phyloP scores from a whole-genome alignment of 2,113 vertebrate species.

The Psephotus haematonotus region DNA sequence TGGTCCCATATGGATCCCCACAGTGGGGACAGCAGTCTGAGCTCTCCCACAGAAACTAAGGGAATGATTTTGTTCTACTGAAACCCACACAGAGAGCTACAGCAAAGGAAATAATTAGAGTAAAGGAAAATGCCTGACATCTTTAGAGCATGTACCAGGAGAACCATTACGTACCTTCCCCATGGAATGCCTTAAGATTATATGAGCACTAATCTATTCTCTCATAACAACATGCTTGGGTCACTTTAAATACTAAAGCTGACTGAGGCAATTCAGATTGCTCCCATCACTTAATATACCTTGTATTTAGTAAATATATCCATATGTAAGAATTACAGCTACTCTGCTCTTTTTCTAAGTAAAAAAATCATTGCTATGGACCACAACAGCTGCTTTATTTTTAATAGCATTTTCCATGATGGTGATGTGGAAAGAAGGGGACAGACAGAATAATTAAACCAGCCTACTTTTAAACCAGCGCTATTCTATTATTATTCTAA shows the following conservation, averaged over 20 bases:
- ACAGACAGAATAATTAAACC: background rate
- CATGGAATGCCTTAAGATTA: background rate
- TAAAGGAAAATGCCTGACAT: background rate
- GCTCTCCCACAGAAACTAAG: background rate
- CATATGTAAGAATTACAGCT: background rate
- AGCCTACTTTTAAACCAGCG: background rate
- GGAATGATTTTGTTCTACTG: background rate
- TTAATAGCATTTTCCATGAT: background rate
- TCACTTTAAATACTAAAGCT: background rate
- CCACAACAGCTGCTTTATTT: background rate
- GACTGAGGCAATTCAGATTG: background rate
- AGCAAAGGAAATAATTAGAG: background rate
- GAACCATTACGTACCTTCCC: background rate
- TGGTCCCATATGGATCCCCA: fast-evolving
- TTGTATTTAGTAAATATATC: background rate
- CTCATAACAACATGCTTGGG: background rate
- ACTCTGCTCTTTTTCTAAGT: background rate
- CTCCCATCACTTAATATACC: background rate
- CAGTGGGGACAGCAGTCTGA: fast-evolving
- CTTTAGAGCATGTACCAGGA: background rate
- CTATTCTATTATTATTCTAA: background rate
- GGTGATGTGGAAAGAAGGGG: background rate
- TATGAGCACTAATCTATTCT: background rate
- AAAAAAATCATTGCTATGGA: background rate
- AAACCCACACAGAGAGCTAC: background rate